Base-by-base conservation (phyloP, 1,140 invertebrate species). In the Vanessa tameamea region DNA sequence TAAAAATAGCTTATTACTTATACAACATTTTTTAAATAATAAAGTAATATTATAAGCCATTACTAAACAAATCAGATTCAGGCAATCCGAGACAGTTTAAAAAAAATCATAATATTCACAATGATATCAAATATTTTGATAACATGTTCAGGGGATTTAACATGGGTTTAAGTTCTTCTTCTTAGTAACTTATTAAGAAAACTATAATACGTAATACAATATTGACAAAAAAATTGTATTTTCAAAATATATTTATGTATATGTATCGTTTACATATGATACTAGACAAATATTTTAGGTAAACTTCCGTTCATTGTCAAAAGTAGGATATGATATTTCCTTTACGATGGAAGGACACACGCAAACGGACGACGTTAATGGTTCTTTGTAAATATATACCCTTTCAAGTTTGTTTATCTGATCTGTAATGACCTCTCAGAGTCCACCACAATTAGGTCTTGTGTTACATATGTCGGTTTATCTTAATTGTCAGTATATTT, bases 201-300 rank as follows among this genome's bases (percentile, higher is more conserved):
- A 31, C 26, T 31, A 6, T 31, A 31, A 31, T 31, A 31, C 2
- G 2, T 31, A 31, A 31, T 31, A 6, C 3, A 31, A 31, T 23
- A 55, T 55, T 23, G 1, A 55, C 20, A 55, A 55, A 55, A 20
- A 55, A 57, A 23, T 14, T 16, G 16, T 57, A 23, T 23, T 26
- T 57, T 53, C n/a, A 5, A 11, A 53, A 53, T 15, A 53, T 53
- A 23, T 23, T 67, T 67, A 53, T 14, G 15, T 53, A 16, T 55
- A 43, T 68, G 61, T 74, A 14, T 14, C 51, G 51, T 69, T 57
- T 57, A 57, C 53, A 63, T 73, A 75, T 64, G 73, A 69, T 80
- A 65, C 72, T 82, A 84, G 64, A 77, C 78, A 75, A 91, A 89
- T 87, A 89, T 87, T 91, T 85, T 86, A 81, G 74, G 68, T 69